Evolutionary conservation across 2,888 invertebrate genomes (phyloP).

Genomic region (Tubulanus polymorphus): DNA sequence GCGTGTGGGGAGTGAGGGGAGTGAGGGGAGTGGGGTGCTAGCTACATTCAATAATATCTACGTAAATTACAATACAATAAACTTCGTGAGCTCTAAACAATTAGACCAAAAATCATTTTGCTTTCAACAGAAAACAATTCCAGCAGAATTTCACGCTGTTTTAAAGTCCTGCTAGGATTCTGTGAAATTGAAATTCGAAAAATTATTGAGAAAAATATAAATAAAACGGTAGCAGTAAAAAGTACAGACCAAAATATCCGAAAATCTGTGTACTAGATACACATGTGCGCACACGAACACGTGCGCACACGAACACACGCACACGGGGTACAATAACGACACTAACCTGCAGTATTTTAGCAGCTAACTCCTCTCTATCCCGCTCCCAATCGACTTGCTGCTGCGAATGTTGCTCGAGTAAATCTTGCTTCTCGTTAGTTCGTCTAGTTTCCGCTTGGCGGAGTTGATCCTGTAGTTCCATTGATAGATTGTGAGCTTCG

Average conservation of each 20-base stretch:
- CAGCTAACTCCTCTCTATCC: slow-evolving; percentile 26
- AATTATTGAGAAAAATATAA: too few relatives aligned
- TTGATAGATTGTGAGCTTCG: slow-evolving; percentile 39
- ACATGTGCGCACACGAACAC: background rate
- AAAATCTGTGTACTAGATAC: background rate
- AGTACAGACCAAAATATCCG: background rate
- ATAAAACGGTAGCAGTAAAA: too few relatives aligned
- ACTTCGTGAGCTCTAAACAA: too few relatives aligned
- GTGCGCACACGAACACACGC: background rate
- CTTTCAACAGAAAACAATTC: too few relatives aligned
- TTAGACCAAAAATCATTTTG: too few relatives aligned
- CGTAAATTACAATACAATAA: too few relatives aligned
- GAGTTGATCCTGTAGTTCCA: slow-evolving; percentile 42
- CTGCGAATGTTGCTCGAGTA: slow-evolving; percentile 66
- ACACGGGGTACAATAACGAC: slow-evolving; percentile 1
- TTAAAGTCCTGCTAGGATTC: too few relatives aligned
- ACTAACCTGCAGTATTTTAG: slow-evolving; percentile 28
- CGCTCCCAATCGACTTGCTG: slow-evolving; percentile 26
- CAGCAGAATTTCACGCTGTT: too few relatives aligned
- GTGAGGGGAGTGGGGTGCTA: too few relatives aligned
- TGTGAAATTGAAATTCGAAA: too few relatives aligned
- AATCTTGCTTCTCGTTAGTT: slow-evolving; percentile 59
- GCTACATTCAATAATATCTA: too few relatives aligned
- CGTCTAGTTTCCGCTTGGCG: slow-evolving; percentile 27
- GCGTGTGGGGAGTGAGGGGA: too few relatives aligned